Base-by-base conservation (phyloP, 2,113 vertebrate genomes). In the Struthidea cinerea region DNA sequence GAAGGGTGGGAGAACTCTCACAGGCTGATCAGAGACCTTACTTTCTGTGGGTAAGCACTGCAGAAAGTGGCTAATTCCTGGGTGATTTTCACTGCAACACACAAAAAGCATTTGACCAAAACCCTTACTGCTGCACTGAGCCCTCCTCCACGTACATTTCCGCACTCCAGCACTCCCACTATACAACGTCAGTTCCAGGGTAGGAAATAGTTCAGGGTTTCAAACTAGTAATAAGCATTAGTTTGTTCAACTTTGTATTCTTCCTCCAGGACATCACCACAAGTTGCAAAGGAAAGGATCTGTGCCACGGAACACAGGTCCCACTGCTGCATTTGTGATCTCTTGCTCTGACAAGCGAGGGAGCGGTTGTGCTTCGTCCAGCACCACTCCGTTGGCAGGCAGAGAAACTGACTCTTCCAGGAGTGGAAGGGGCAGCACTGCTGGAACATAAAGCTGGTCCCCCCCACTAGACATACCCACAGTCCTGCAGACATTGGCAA, bases 141-240 rank as follows among this genome's bases (percentile, higher is more conserved):
- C 20, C 61, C 23, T n/a, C 22, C 28, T 47, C 0, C 1, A 16
- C 0, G 0, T 4, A 28, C 42, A 7, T 14, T 23, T 53, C 10
- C 21, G 9, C 11, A 21, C 42, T 19, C 57, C n/a, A 53, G 42
- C 15, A 27, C 32, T 53, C 35, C 21, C 2, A 3, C 10, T 9
- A 33, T 0, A 26, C 2, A 53, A 52, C 68, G 24, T 12, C 32
- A 44, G 6, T 10, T 76, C 16, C 44, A 24, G 13, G 10, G 6
- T 18, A 11, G 22, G 44, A 84, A 76, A 20, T 0, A n/a, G 8
- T 16, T 64, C 67, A 68, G 22, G 28, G 19, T 56, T 86, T 55
- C 4, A 2, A 73, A 64, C 8, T 8, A 47, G 12, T 7, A 55
- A 26, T 5, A 57, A 56, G 41, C 33, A 80, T 4, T 1, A 35